Evolutionary conservation across 2,113 vertebrate genomes (phyloP), one percentile per base, ranked within the genome.

Genomic region (Sturnus vulgaris): DNA sequence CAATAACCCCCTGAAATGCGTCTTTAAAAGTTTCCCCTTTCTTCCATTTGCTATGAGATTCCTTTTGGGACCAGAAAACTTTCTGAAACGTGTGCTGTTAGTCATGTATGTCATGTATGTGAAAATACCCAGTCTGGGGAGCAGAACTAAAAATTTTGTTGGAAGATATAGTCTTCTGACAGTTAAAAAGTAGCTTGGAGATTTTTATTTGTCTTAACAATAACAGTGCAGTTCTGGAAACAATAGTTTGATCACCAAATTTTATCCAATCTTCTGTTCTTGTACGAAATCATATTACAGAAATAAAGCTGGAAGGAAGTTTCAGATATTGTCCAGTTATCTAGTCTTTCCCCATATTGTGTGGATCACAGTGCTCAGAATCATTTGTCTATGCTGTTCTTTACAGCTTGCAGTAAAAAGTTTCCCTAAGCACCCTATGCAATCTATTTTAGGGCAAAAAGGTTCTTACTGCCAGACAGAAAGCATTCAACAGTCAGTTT

Each of bases 401-500:
- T 78, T 89, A 84, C 86, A 84, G 30, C 24, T 63, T 91, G 35
- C 23, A 40, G 33, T 28, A 66, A 80, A 64, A 92, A 78, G 3
- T 82, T 89, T 87, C 70, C 87, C 70, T 87, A 52, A 91, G 35
- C 56, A 70, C 35, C 3, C 0, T 77, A 33, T 46, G 44, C 65
- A 91, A 92, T 75, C 57, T 91, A 31, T 84, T 92, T 89, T 68
- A 75, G 40, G 19, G 27, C 69, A 92, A 40, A 59, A 63, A 2
- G 0, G n/a, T 75, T 89, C 84, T 79, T 60, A 65, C 63, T 42
- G 15, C 17, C 40, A 72, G 82, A 56, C 7, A 90, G 78, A 93
- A 85, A 94, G 22, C 46, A 92, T 94, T 82, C 82, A 90, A 57
- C 33, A 87, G 49, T 49, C 70, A 82, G 70, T 88, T 91, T 90